Conservation (phyloP, 2,797 vertebrate species). For the Neosilurus mollespiculum region DNA sequence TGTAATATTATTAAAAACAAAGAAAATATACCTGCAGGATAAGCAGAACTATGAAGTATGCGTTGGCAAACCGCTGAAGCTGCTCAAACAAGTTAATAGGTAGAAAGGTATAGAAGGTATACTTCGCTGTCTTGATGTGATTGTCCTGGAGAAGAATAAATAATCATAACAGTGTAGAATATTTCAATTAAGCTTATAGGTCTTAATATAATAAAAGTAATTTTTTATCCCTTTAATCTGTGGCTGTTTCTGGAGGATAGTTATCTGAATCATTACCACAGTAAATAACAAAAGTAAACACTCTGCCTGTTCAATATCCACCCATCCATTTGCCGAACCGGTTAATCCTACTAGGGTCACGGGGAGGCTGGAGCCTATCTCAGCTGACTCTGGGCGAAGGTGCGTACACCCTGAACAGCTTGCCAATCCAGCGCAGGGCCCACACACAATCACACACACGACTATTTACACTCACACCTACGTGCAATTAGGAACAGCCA, state of each 20-base stretch:
- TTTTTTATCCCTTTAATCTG: not conserved
- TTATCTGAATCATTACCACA: not conserved
- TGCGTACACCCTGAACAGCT: too few species aligned
- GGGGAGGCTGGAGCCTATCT: too few species aligned
- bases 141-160: conserved; percentile 74
- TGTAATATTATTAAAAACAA: not conserved
- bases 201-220: not conserved
- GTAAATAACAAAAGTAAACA: not conserved
- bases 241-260: not conserved
- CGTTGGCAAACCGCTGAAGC: conserved; percentile 84
- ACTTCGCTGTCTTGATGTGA: conserved; percentile 84
- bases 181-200: not conserved
- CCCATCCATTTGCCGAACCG: too few species aligned
- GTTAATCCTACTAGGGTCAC: too few species aligned
- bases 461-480: too few species aligned
- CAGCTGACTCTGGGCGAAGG: too few species aligned
- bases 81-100: conserved; percentile 89
- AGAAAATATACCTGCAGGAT: conserved; percentile 71
- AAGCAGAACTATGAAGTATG: conserved; percentile 78
- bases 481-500: too few species aligned
- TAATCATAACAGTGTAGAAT: not conserved
- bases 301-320: not conserved
- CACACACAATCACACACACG: too few species aligned
- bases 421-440: too few species aligned
- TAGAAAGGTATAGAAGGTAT: conserved; percentile 84